phyloP scores from a whole-genome alignment of 2,113 vertebrate genomes.

The Ctenomys sociabilis region DNA sequence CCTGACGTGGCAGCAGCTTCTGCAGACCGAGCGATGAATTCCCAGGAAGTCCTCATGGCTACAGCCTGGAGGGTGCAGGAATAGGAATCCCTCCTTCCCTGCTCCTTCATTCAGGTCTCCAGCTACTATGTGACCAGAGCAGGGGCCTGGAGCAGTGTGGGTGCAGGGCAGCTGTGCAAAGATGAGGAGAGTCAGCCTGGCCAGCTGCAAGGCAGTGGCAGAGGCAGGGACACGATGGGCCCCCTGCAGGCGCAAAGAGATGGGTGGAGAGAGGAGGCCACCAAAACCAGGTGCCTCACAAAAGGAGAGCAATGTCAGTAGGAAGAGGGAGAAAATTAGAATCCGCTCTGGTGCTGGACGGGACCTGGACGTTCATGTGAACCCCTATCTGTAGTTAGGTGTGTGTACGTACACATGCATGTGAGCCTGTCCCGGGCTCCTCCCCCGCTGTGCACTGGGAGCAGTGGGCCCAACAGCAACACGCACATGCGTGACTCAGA shows the following conservation, averaged over 20 bases:
- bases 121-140: background rate
- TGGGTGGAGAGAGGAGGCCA: background rate
- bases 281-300: background rate
- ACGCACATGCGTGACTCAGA: background rate
- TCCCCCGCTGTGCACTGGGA: background rate
- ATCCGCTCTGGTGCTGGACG: background rate
- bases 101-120: background rate
- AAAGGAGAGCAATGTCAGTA: background rate
- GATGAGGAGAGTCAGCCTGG: no score
- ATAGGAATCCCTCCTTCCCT: background rate
- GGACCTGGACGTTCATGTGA: background rate
- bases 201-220: no score
- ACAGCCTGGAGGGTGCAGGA: background rate
- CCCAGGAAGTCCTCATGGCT: background rate
- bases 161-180: background rate
- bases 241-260: no score
- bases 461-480: background rate
- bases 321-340: background rate
- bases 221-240: background rate
- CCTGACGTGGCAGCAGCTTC: background rate
- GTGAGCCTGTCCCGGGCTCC: accelerated
- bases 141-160: background rate
- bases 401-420: background rate
- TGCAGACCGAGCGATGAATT: background rate
- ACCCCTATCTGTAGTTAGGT: background rate